Evolutionary conservation across 2,797 vertebrate genomes (phyloP).

Genomic region (Jordanella pulchra): DNA sequence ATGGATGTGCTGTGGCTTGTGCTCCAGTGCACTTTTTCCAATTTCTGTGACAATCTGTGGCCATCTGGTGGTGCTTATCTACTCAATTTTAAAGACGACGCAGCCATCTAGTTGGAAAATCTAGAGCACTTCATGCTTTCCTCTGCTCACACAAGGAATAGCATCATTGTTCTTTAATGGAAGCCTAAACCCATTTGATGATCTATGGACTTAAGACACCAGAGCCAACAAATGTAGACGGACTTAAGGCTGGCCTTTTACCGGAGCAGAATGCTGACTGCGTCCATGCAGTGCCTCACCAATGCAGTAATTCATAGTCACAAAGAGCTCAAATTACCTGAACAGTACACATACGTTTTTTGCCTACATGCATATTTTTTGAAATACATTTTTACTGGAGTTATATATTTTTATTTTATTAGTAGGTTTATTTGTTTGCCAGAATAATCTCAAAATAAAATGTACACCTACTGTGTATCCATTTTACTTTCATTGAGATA

Average conservation of each 20-base stretch:
- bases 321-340: too few relatives aligned
- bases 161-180: too few relatives aligned
- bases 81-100: too few relatives aligned
- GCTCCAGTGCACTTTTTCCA: too few relatives aligned
- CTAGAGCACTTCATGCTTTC: too few relatives aligned
- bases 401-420: too few relatives aligned
- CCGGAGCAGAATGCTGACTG: background rate
- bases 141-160: too few relatives aligned
- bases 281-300: background rate
- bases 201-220: background rate
- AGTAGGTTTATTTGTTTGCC: background rate
- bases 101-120: too few relatives aligned
- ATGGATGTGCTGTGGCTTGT: too few relatives aligned
- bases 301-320: too few relatives aligned
- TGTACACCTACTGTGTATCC: background rate
- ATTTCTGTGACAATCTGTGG: too few relatives aligned
- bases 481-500: background rate
- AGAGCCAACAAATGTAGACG: background rate
- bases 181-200: background rate
- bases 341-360: background rate
- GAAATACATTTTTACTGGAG: background rate
- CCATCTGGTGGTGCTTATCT: too few relatives aligned
- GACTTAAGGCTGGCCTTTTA: background rate
- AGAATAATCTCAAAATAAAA: background rate
- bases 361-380: background rate